These are phyloP conservation scores for Odontocerum albicorne DNA, from an alignment of 2,888 invertebrate species.

Conservation along the genomic window DNA sequence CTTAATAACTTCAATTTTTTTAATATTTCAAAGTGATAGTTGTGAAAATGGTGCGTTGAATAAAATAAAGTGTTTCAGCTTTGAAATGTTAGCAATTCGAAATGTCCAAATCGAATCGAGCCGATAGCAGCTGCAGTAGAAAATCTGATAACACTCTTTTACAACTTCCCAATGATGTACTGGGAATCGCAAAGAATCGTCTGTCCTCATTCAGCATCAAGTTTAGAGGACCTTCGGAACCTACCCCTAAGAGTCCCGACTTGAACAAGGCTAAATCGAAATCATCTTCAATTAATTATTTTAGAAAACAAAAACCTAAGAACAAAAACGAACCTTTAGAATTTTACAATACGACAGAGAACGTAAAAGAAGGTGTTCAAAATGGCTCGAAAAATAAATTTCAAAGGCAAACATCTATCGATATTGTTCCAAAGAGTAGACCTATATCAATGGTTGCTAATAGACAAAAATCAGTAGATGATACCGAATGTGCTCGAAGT, in stretches of 20 bases:
- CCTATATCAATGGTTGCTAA: conserved; percentile 48
- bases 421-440: conserved; percentile 37
- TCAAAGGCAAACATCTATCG: conserved; percentile 26
- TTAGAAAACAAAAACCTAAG: conserved; percentile 49
- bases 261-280: conserved; percentile 41
- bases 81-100: conserved; percentile 19
- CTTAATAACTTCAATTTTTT: no score
- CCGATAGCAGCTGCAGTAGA: conserved; percentile 39
- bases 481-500: conserved; percentile 16
- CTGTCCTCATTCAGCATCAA: conserved; percentile 53
- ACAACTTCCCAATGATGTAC: conserved; percentile 52
- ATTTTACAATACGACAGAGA: conserved; percentile 43
- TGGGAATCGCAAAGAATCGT: conserved; percentile 52
- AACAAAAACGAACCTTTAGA: conserved; percentile 48
- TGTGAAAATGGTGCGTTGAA: no score
- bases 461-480: conserved; percentile 39
- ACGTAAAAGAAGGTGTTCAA: conserved; percentile 40
- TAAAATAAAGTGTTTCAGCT: no score
- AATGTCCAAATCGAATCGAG: conserved; percentile 24
- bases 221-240: conserved; percentile 47
- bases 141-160: conserved; percentile 52
- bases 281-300: conserved; percentile 50
- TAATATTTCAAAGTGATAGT: no score
- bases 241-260: conserved; percentile 40
- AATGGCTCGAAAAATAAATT: conserved; percentile 17